Evolutionary conservation across 2,797 vertebrate species (phyloP).

Genomic region (Silurus lanzhouensis): DNA sequence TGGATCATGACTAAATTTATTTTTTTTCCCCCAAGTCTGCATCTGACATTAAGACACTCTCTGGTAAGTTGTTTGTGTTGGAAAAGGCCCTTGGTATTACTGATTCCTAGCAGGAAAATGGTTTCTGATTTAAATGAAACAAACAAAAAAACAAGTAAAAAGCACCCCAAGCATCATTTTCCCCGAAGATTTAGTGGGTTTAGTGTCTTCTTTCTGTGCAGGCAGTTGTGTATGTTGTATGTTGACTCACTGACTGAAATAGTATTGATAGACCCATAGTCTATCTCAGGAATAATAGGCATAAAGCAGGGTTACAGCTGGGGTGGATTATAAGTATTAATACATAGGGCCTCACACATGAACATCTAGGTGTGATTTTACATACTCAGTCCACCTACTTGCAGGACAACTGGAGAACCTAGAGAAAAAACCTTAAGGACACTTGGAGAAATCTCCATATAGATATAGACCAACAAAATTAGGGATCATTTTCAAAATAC

Average conservation of each 20-base stretch:
- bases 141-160: neutral
- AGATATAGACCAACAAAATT: neutral
- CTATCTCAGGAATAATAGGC: neutral
- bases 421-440: neutral
- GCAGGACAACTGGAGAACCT: neutral
- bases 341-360: neutral
- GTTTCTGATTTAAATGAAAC: neutral
- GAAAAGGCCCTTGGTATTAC: neutral
- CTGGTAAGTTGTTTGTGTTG: neutral
- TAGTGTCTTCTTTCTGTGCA: neutral
- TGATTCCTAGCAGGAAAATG: neutral
- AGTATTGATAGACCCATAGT: neutral
- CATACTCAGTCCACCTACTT: neutral
- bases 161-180: neutral
- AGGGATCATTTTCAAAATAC: neutral
- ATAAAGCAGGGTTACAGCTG: neutral
- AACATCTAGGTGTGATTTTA: neutral
- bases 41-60: neutral
- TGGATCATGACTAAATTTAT: neutral
- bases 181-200: neutral
- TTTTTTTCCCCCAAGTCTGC: neutral
- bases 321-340: neutral
- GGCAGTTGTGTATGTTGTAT: neutral
- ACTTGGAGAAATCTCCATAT: neutral
- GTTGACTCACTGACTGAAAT: neutral